Evolutionary conservation across 2,113 vertebrate genomes (phyloP).

Genomic region (Dicrurus megarhynchus): DNA sequence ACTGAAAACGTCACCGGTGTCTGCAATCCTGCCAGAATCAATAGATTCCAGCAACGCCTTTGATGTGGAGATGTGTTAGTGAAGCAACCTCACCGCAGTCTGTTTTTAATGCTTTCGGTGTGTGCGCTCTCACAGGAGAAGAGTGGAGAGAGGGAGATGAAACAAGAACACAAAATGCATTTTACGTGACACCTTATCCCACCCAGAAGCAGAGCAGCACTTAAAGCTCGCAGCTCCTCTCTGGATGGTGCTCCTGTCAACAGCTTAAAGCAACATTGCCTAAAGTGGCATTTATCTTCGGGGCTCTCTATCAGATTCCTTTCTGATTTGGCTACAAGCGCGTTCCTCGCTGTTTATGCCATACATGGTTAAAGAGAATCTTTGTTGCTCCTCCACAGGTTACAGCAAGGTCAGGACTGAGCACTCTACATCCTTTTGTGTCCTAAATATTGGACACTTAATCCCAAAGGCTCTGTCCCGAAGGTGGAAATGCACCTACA

Average conservation of each 20-base stretch:
- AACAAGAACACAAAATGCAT: background rate
- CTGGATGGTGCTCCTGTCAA: conserved; percentile 54
- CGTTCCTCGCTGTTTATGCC: background rate
- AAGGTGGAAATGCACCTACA: background rate
- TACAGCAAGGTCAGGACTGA: conserved; percentile 30
- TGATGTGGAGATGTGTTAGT: background rate
- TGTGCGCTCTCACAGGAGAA: background rate
- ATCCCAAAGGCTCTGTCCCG: background rate
- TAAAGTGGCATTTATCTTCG: conserved; percentile 57
- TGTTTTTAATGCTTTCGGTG: background rate
- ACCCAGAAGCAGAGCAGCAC: conserved; percentile 32
- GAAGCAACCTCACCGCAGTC: background rate
- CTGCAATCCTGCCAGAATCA: conserved; percentile 2
- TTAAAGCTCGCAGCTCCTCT: conserved; percentile 14
- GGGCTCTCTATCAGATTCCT: conserved; percentile 55
- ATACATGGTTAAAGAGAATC: conserved; percentile 38
- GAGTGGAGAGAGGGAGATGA: background rate
- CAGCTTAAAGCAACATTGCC: conserved; percentile 45
- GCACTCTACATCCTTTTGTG: background rate
- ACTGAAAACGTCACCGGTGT: background rate
- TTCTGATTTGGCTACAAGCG: background rate
- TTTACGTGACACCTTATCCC: conserved; percentile 35
- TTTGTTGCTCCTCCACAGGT: conserved; percentile 32
- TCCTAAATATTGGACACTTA: background rate
- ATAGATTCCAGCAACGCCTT: conserved; percentile 4